A percentile compares a stretch with the other conserved stretches of the same genome.
phyloP scores from a whole-genome alignment of 2,113 vertebrate species.

The Falcunculus frontatus region DNA sequence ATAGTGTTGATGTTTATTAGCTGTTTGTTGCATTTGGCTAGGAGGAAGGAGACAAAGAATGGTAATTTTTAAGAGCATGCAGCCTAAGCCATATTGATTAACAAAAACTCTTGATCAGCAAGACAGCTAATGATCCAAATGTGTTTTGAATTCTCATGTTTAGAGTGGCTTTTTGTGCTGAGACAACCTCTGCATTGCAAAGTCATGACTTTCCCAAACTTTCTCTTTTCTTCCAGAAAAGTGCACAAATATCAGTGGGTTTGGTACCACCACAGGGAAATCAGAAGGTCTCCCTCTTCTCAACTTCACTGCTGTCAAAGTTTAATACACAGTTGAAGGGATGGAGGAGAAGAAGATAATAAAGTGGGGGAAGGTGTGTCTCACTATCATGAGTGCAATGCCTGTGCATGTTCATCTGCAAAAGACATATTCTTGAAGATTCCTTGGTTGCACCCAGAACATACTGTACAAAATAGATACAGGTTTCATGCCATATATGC shows the following conservation, averaged over 20 bases:
- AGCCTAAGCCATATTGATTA: not conserved
- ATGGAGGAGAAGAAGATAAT: not conserved
- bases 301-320: not conserved
- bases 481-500: not conserved
- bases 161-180: not conserved
- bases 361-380: not conserved
- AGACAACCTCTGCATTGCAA: not conserved
- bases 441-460: not conserved
- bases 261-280: not conserved
- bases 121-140: not conserved
- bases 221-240: not conserved
- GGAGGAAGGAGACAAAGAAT: not conserved
- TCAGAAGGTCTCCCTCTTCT: not conserved
- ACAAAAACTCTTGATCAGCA: not conserved
- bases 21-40: not conserved
- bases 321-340: not conserved
- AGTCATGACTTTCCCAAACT: not conserved
- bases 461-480: not conserved
- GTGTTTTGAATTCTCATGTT: not conserved
- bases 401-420: not conserved
- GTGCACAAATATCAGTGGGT: not conserved
- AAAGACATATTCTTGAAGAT: not conserved
- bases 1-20: not conserved
- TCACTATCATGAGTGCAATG: not conserved
- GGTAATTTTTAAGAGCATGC: not conserved